phyloP scores from a whole-genome alignment of 2,113 vertebrate species.

The Amia ocellicauda region DNA sequence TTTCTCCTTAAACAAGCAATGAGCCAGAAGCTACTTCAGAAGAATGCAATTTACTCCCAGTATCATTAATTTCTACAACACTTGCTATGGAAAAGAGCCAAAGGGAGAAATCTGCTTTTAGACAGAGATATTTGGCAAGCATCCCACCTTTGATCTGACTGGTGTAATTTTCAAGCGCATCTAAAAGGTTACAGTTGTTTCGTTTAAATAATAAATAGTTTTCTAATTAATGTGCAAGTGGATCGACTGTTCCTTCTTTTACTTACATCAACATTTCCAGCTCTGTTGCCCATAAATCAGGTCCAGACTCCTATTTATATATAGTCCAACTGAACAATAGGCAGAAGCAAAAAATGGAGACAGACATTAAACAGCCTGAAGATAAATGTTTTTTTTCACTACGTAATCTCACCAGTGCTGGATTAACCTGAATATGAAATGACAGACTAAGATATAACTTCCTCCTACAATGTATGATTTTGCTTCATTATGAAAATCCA shows the following conservation, averaged over 20 bases:
- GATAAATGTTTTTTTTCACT: no score
- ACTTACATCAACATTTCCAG: neutral
- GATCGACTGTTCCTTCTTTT: neutral
- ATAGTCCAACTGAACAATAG: no score
- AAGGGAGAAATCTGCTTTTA: constrained; percentile 6
- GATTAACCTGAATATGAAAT: no score
- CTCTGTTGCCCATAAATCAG: no score
- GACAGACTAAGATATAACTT: no score
- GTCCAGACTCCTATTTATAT: no score
- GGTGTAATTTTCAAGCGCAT: constrained; percentile 15
- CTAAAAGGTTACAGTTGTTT: constrained; percentile 21
- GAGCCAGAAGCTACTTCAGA: constrained; percentile 26
- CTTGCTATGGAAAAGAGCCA: constrained; percentile 17
- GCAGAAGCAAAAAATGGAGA: no score
- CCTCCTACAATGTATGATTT: no score
- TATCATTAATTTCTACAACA: constrained; percentile 33
- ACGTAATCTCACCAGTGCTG: no score
- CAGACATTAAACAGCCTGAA: no score
- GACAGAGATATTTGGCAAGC: neutral
- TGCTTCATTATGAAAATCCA: no score
- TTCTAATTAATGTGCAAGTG: constrained; percentile 9
- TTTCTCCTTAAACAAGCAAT: constrained; percentile 20
- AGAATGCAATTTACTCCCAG: constrained; percentile 41
- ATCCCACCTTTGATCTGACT: constrained; percentile 7
- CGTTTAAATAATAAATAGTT: constrained; percentile 19